These are phyloP conservation scores for Drosophila vallismaia DNA, from an alignment of 2,888 invertebrate species.

Conservation along the genomic window DNA sequence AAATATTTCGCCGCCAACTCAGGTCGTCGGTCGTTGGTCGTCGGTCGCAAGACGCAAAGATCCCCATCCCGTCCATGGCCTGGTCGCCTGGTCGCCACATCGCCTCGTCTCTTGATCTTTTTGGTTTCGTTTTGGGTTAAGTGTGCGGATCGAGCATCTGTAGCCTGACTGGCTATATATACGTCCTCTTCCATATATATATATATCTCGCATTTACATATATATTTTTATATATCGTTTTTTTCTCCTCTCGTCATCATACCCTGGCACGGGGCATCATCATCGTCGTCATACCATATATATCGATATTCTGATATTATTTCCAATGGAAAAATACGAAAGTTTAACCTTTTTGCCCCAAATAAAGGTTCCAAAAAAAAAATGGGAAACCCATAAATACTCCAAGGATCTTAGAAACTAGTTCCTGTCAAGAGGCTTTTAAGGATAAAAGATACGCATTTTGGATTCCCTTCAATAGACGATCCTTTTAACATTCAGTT, in stretches of 20 bases:
- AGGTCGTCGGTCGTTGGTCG: constrained; percentile 68
- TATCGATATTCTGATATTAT: background rate
- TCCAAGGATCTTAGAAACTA: too few relatives aligned
- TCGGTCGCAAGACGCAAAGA: constrained; percentile 66
- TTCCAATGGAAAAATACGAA: constrained; percentile 3
- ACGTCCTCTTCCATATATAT: constrained; percentile 10
- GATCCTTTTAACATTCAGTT: too few relatives aligned
- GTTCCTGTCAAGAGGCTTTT: too few relatives aligned
- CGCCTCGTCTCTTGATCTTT: constrained; percentile 46
- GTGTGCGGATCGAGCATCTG: constrained; percentile 73
- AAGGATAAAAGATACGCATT: too few relatives aligned
- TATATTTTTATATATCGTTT: constrained; percentile 21
- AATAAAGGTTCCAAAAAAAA: background rate
- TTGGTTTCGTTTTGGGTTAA: constrained; percentile 79
- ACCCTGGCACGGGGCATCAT: constrained; percentile 26
- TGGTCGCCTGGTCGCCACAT: constrained; percentile 17
- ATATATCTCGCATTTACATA: constrained; percentile 4
- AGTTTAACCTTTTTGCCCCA: background rate
- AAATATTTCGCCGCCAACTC: constrained; percentile 71
- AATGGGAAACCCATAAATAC: too few relatives aligned
- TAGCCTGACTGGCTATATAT: constrained; percentile 52
- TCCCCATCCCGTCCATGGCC: constrained; percentile 54
- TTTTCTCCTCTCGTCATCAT: constrained; percentile 11
- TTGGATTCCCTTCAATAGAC: too few relatives aligned
- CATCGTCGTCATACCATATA: background rate